Base-by-base conservation (phyloP, 2,113 vertebrate species). In the Helogale parvula region DNA sequence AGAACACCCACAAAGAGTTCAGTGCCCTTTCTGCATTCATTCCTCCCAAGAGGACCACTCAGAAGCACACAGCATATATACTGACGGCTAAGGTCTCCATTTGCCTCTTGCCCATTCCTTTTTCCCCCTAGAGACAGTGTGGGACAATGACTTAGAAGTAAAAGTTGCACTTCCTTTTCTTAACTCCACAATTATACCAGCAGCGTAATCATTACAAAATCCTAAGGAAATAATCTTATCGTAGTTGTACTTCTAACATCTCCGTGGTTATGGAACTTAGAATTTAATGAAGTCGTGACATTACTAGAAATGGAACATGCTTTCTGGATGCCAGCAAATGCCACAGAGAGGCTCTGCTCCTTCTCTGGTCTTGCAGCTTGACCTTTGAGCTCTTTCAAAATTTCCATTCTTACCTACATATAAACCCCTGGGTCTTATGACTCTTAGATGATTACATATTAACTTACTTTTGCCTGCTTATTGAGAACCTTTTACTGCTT, bases 341-440 rank as follows among this genome's bases (percentile, higher is more conserved):
- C 45, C 38, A 45, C 27, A 38, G 60, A 92, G 60, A 83, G 19
- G 14, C 35, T 88, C 7, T 23, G 23, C 4, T 16, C 50, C 52
- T 71, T 74, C 54, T 97, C 60, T 35, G 21, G 9, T 7, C 50
- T 82, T 94, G 33, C 82, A 90, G 45, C 17, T 54, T 86, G 91
- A 93, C 57, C 82, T 96, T 90, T 83, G 83, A 50, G 45, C 74
- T 93, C 72, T 95, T 84, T 93, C 13, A 90, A 45, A 96, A 97
- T 94, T 90, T 66, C 69, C 77, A 3, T 65, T 92, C 54, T 88
- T 60, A n/a, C 50, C 35, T 86, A 60, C 6, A 50, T 41, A 15
- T 1, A 95, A 93, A 77, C 35, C 12, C 25, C 10, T 50, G 63
- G 33, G 77, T 79, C 82, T 82, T 83, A 23, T 83, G 96, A 93